A percentile compares a stretch with the other conserved stretches of the same genome.
These are phyloP conservation scores for Vespertilio murinus DNA, from an alignment of 2,797 vertebrate species.

Conservation along the genomic window DNA sequence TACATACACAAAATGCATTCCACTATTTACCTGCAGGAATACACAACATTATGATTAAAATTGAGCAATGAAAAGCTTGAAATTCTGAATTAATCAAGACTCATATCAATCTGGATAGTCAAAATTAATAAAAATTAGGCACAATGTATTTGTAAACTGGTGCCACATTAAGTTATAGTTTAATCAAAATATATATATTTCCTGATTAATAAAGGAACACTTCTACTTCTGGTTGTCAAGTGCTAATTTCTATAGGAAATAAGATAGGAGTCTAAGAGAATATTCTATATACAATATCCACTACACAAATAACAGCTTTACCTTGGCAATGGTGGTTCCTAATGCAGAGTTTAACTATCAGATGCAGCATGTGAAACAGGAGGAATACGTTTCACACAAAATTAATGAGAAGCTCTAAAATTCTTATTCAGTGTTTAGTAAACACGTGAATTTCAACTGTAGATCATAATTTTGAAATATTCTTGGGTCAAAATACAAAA, in stretches of 20 bases:
- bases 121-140: neutral
- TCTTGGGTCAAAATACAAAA: conserved; percentile 1
- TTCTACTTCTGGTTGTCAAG: neutral
- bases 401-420: neutral
- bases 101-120: neutral
- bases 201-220: neutral
- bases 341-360: neutral
- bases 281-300: neutral
- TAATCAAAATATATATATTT: conserved; percentile 19
- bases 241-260: neutral
- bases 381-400: neutral
- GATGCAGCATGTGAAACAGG: neutral
- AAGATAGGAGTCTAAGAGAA: conserved; percentile 36
- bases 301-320: neutral
- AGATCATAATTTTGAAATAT: neutral
- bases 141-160: neutral
- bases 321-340: neutral
- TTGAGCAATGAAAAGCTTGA: neutral
- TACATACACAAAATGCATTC: neutral
- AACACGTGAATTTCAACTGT: neutral
- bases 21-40: neutral
- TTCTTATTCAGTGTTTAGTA: neutral
- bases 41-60: neutral
- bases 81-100: neutral
- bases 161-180: neutral